Base-by-base conservation (phyloP, 2,113 vertebrate species). In the Calidris pygmaea region DNA sequence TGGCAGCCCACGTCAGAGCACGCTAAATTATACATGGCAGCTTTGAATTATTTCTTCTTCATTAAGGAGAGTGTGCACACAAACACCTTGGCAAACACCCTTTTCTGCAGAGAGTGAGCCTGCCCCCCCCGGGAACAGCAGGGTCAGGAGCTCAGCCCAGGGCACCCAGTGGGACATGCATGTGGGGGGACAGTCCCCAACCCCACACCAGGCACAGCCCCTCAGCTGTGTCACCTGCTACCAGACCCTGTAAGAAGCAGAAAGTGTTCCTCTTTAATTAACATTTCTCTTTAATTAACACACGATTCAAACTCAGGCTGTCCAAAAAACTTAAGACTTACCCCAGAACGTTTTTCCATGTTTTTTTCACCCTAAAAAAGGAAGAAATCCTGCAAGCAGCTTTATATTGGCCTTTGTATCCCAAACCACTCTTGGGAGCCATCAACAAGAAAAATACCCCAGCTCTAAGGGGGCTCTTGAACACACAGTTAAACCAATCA, bases 281-380 rank as follows among this genome's bases (percentile, higher is more conserved):
- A 10, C 5, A 9, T 26, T 56, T 68, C 53, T 83, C 35, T 35
- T 24, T 32, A 9, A 12, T 41, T n/a, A 79, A 47, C 59, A 26
- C 27, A 19, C 6, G 0, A 8, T 7, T 35, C 53, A 12, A 48
- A 55, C 43, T 10, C 12, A 4, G 3, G 39, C 29, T 98, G 55
- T 20, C 39, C 32, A 4, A 8, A 45, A 29, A 87, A 35, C 35
- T 98, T 96, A 93, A 93, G 98, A 97, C 85, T 98, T 98, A 72
- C 96, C 98, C 67, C 98, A 98, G 56, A 98, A 87, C 0, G 1
- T 3, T 21, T 71, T 98, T 97, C 87, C 98, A 98, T 2, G 79
- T 95, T 73, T 45, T 97, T 86, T 8, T 93, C 89, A 12, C 81
- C 29, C 60, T 50, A 87, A 32, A 47, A 22, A 59, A 2, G 53